Evolutionary conservation across 2,888 invertebrate species (phyloP), one percentile per base, ranked within the genome.

Genomic region (Brachylomia viminalis): DNA sequence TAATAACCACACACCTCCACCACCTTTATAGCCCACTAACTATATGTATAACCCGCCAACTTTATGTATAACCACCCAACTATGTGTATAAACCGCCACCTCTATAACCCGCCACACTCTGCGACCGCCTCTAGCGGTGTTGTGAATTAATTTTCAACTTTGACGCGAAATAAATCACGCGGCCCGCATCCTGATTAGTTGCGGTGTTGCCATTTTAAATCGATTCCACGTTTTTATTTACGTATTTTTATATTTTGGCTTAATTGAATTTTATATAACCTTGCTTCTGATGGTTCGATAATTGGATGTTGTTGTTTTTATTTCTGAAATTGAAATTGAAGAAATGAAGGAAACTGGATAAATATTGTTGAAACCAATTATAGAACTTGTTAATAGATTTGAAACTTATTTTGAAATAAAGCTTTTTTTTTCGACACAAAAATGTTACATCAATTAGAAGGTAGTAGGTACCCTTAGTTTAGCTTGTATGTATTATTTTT

Each of bases 71-170:
- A 58, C 75, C 62, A 52, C 0, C 27, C 13, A 54, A 27, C 76
- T 56, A 15, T 30, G 56, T 20, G 5, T 52, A 38, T 47, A 72
- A 42, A 72, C 59, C 64, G 59, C 65, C 42, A 58, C 59, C 66
- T 73, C 59, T 52, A 47, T 64, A 74, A 17, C 56, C 73, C 81
- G 30, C 68, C 58, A 72, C 68, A 77, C 75, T 77, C 72, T 38
- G 30, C 77, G 76, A 77, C 82, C 78, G 83, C 83, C 83, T 80
- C 77, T 82, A 81, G 88, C 90, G 88, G 91, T 93, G 93, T 93
- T 92, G 91, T 91, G 94, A 95, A 95, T 95, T 95, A 95, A 95
- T 95, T 95, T 91, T 94, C 92, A 95, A 95, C 92, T 95, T 94
- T 93, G 93, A 94, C 92, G 91, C 90, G 90, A 93, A 94, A 95